A percentile compares a stretch with the other conserved stretches of the same genome.
These are phyloP conservation scores for Gallinago stenura DNA, from an alignment of 2,797 vertebrate genomes.

Conservation along the genomic window DNA sequence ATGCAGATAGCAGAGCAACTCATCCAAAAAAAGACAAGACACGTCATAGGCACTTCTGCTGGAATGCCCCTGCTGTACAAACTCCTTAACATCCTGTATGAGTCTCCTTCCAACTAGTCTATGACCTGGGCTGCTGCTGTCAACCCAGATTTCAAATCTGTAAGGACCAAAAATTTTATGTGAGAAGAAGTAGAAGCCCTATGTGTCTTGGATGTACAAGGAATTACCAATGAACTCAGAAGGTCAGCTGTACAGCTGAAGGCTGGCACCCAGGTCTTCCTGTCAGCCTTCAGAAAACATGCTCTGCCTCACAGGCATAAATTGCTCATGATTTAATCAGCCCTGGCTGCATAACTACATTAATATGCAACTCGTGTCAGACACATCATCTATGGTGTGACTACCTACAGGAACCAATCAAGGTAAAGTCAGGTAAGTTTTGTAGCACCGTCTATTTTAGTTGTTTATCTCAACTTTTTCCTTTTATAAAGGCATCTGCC, in stretches of 20 bases:
- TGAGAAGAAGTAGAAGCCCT: not conserved
- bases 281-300: not conserved
- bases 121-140: not conserved
- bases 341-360: conserved; percentile 17
- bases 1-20: not conserved
- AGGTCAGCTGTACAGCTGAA: not conserved
- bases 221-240: not conserved
- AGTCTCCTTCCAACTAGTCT: not conserved
- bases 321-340: conserved; percentile 1
- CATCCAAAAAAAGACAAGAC: not conserved
- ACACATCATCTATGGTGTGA: not conserved
- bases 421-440: conserved; percentile 7
- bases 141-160: not conserved
- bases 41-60: not conserved
- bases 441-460: not conserved
- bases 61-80: not conserved
- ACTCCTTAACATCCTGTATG: not conserved
- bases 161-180: not conserved
- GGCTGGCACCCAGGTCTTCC: not conserved
- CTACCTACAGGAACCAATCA: conserved; percentile 41
- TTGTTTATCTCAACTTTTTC: conserved; percentile 49
- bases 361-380: conserved; percentile 5
- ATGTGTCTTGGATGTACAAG: not conserved
- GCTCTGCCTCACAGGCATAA: conserved; percentile 14
- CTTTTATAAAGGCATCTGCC: not conserved